These are phyloP conservation scores for Dinoponera quadriceps DNA, from an alignment of 1,140 invertebrate species.

Conservation along the genomic window DNA sequence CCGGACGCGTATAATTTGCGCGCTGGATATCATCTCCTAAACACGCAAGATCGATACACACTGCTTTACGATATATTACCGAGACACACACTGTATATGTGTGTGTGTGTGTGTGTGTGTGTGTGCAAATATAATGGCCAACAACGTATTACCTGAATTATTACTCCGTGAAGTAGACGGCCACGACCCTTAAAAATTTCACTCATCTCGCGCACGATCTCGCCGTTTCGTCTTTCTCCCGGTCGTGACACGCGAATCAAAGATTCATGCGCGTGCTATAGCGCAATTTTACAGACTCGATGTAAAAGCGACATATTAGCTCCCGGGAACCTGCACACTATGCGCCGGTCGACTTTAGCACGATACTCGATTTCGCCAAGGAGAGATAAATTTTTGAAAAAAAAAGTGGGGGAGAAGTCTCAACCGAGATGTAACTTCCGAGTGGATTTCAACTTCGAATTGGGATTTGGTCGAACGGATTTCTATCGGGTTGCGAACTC, in stretches of 20 bases:
- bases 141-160: not conserved
- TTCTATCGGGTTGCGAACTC: not conserved
- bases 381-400: not conserved
- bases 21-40: constrained; percentile 44
- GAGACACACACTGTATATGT: too few species aligned
- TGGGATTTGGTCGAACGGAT: not conserved
- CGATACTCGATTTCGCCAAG: not conserved
- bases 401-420: not conserved
- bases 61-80: constrained; percentile 42
- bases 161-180: not conserved
- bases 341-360: not conserved
- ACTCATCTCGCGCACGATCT: not conserved
- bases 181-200: constrained; percentile 26
- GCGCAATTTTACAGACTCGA: constrained; percentile 18
- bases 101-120: too few species aligned
- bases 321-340: not conserved
- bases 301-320: constrained; percentile 45
- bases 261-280: constrained; percentile 15
- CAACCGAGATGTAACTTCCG: not conserved
- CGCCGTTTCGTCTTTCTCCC: not conserved
- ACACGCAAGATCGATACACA: constrained; percentile 38
- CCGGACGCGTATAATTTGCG: constrained; percentile 44
- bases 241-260: constrained; percentile 7
- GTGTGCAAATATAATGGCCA: constrained; percentile 12
- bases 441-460: not conserved